Percentiles rank a stretch among this genome's conserved stretches.
Conservation (phyloP, 2,797 vertebrate species). For the Pteropus rufus region DNA sequence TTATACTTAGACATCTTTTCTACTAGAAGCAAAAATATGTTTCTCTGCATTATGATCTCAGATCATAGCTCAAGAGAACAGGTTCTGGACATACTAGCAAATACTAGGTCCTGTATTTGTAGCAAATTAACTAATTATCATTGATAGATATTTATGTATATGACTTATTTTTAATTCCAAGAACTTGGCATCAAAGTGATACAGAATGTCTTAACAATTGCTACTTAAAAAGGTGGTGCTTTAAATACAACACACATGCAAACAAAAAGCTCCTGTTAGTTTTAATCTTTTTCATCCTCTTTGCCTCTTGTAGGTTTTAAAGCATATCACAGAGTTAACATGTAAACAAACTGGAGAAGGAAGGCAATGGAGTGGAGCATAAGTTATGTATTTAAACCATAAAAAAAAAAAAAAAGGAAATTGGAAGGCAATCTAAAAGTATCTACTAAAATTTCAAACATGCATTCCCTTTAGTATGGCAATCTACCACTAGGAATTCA, state of each 20-base stretch:
- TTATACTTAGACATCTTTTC: neutral
- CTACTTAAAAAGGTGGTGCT: neutral
- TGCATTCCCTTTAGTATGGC: neutral
- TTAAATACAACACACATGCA: neutral
- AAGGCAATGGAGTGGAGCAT: neutral
- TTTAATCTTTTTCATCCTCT: neutral
- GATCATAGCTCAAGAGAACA: neutral
- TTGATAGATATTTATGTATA: neutral
- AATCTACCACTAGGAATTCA: neutral
- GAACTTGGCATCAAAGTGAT: neutral
- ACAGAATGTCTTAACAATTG: neutral
- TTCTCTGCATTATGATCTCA: neutral
- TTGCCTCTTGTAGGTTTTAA: neutral
- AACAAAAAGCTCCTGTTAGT: neutral
- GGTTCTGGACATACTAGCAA: neutral
- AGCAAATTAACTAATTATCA: neutral
- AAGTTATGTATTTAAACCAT: neutral
- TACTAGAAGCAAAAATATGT: neutral
- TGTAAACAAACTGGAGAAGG: neutral
- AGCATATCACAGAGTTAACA: neutral
- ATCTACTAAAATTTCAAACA: neutral
- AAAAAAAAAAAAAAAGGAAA: neutral
- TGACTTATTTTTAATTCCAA: neutral
- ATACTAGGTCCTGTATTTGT: neutral
- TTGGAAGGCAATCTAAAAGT: neutral